Conservation (phyloP, 2,888 invertebrate species). For the Tiphia femorata region DNA sequence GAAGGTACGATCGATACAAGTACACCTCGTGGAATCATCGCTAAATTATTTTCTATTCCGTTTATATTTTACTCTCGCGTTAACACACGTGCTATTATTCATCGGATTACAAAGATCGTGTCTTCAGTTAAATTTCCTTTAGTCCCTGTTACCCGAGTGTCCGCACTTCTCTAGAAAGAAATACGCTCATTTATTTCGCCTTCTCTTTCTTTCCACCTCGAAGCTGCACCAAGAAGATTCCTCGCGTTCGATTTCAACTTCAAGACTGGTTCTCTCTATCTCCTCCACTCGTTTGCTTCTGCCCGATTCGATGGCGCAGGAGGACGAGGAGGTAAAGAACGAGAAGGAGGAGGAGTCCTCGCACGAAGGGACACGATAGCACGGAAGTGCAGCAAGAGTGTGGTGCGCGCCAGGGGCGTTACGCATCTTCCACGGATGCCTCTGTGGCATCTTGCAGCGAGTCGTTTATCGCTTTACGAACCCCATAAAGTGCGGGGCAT, state of each 20-base stretch:
- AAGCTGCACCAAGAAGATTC: neutral
- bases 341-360: neutral
- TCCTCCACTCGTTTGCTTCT: conserved; percentile 5
- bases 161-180: too few relatives aligned
- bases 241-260: neutral
- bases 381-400: conserved; percentile 29
- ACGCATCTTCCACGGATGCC: conserved; percentile 56
- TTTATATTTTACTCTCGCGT: too few relatives aligned
- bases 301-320: too few relatives aligned
- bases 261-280: neutral
- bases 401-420: conserved; percentile 41
- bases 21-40: too few relatives aligned
- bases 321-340: too few relatives aligned
- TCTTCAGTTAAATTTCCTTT: too few relatives aligned
- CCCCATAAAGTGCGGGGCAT: conserved; percentile 54
- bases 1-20: too few relatives aligned
- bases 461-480: conserved; percentile 62
- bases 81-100: too few relatives aligned
- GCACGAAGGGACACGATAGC: conserved; percentile 37
- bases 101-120: too few relatives aligned
- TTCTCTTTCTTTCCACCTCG: neutral
- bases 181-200: neutral
- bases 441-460: too few relatives aligned
- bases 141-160: too few relatives aligned
- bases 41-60: too few relatives aligned